A percentile compares a stretch with the other conserved stretches of the same genome.
phyloP scores from a whole-genome alignment of 2,888 invertebrate species.

The Cyclophora punctaria region DNA sequence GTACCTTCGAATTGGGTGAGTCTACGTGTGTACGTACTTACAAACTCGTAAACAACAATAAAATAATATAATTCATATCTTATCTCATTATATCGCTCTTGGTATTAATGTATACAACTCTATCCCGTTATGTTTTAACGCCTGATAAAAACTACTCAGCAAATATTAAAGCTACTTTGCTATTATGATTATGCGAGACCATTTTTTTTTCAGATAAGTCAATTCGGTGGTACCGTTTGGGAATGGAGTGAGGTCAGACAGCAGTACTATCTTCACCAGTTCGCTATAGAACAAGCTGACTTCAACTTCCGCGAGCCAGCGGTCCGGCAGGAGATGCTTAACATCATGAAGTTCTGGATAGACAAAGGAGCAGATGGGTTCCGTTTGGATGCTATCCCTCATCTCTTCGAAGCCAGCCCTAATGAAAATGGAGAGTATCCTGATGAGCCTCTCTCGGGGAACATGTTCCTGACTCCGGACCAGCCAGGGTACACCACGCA shows the following conservation, averaged over 20 bases:
- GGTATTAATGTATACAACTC: too few relatives aligned
- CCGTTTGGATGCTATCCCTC: constrained; percentile 79
- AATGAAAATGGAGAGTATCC: constrained; percentile 48
- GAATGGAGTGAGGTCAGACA: constrained; percentile 76
- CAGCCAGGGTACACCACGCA: constrained; percentile 76
- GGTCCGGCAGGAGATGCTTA: constrained; percentile 69
- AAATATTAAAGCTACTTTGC: too few relatives aligned
- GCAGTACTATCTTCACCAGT: constrained; percentile 83
- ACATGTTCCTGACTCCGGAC: constrained; percentile 55
- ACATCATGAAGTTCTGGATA: constrained; percentile 83
- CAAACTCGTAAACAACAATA: too few relatives aligned
- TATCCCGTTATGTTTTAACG: too few relatives aligned
- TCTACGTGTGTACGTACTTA: neutral
- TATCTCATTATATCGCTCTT: too few relatives aligned
- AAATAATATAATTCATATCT: too few relatives aligned
- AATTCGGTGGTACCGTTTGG: constrained; percentile 81
- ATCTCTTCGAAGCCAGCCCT: constrained; percentile 71
- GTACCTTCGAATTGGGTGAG: constrained; percentile 74
- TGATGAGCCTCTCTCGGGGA: constrained; percentile 69
- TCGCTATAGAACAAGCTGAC: constrained; percentile 77
- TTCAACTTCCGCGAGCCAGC: constrained; percentile 79
- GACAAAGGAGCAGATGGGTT: constrained; percentile 85
- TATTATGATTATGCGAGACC: neutral
- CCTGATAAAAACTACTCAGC: too few relatives aligned
- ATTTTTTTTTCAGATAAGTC: constrained; percentile 45